Evolutionary conservation across 2,797 vertebrate species (phyloP), one percentile per base, ranked within the genome.

Genomic region (Thripadectes ignobilis): DNA sequence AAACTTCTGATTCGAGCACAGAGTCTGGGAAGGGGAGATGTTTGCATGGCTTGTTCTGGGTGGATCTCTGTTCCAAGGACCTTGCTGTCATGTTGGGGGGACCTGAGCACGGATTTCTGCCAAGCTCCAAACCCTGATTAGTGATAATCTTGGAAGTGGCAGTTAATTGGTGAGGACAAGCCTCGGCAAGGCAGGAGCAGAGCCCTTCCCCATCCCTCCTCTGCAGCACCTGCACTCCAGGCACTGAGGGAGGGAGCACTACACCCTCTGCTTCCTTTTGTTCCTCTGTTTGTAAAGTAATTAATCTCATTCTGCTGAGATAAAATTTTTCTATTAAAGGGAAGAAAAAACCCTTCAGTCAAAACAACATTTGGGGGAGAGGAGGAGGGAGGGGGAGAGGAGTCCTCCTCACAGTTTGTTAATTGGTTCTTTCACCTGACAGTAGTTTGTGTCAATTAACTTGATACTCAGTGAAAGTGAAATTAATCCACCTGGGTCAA

Each of bases 381-480:
- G 52, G 62, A 77, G 65, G 10, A 71, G 63, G 85, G 83, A 65
- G 69, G 39, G 89, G 88, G 68, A 93, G 91, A 95, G 92, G 88
- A 96, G 95, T 85, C 57, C 90, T 97, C 77, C 86, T 96, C 94
- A 88, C 95, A 97, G 95, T 97, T 97, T 96, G 95, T 96, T 98
- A 98, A 98, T 98, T 98, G 97, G 95, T 97, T 98, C 97, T 97
- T 98, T 98, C 96, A 98, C 98, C 97, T 98, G 96, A 97, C 96
- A 96, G 96, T 97, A 97, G 97, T 98, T 98, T 97, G 96, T 97
- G 95, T 98, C 98, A 98, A 98, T 98, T 98, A 98, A 97, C 96
- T 97, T 97, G 97, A 97, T 96, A 97, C 97, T 98, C 76, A 93
- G 88, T 95, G 97, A 97, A 98, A 98, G 96, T 97, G 97, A 98